A percentile compares a stretch with the other conserved stretches of the same genome.
phyloP scores from a whole-genome alignment of 2,888 invertebrate species.

The Carabus problematicus region DNA sequence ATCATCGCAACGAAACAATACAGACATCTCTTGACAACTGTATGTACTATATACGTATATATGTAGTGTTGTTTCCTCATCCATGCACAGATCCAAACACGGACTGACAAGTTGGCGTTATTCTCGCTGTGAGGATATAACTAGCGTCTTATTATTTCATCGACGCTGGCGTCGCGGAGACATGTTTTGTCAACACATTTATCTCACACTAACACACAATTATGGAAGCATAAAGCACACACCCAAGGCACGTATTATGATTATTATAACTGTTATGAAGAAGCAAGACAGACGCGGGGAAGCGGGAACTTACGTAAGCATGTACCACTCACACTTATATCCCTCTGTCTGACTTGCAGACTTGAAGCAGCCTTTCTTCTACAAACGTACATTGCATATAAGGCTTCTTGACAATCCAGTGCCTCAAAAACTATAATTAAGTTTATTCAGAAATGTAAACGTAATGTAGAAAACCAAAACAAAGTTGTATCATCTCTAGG shows the following conservation, averaged over 20 bases:
- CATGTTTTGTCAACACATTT: slow-evolving; percentile 56
- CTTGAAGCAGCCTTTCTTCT: no score
- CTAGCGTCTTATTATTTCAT: slow-evolving; percentile 52
- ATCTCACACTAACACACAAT: slow-evolving; percentile 57
- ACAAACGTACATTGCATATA: no score
- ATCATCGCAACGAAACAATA: slow-evolving; percentile 14
- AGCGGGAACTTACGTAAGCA: no score
- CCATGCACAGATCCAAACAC: background rate
- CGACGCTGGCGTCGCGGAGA: slow-evolving; percentile 41
- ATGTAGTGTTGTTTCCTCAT: background rate
- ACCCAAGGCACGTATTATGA: slow-evolving; percentile 32
- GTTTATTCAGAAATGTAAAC: no score
- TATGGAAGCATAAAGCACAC: slow-evolving; percentile 53
- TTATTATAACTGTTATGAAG: slow-evolving; percentile 37
- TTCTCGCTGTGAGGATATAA: slow-evolving; percentile 47
- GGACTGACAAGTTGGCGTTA: slow-evolving; percentile 55
- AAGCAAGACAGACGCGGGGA: background rate
- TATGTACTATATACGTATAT: no score
- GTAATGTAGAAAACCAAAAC: no score
- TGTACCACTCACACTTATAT: no score
- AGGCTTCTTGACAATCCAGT: no score
- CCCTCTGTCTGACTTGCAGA: no score
- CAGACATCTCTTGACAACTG: no score
- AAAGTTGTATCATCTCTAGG: no score
- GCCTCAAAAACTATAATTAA: no score